These are phyloP conservation scores for Aselliscus stoliczkanus DNA, from an alignment of 2,797 vertebrate genomes.

Conservation along the genomic window DNA sequence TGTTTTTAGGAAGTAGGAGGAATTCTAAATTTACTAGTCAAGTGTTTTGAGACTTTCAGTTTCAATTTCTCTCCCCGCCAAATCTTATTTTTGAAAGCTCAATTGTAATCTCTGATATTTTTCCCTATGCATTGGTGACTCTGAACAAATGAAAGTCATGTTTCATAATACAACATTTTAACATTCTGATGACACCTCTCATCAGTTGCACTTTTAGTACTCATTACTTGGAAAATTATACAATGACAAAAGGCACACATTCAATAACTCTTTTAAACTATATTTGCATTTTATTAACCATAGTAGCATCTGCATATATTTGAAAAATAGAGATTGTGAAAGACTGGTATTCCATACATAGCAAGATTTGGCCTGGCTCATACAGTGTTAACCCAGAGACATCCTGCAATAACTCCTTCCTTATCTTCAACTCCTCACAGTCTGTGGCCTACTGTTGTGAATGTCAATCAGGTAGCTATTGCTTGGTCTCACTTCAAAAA, in stretches of 20 bases:
- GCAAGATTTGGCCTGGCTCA: neutral
- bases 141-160: neutral
- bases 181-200: neutral
- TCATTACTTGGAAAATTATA: conserved; percentile 12
- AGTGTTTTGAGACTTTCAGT: neutral
- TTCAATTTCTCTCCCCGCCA: neutral
- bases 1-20: neutral
- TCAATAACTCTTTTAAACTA: conserved; percentile 31
- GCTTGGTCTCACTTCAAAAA: neutral
- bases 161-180: conserved; percentile 23
- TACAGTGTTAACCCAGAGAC: neutral
- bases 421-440: neutral
- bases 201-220: neutral
- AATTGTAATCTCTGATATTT: neutral
- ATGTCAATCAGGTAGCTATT: neutral
- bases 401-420: neutral
- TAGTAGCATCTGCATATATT: neutral
- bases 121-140: neutral
- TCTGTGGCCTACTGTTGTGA: neutral
- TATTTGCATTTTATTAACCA: conserved; percentile 14
- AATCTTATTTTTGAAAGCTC: conserved; percentile 13
- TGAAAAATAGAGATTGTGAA: neutral
- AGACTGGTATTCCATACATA: neutral
- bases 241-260: neutral
- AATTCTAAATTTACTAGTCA: neutral